Evolutionary conservation across 2,888 invertebrate genomes (phyloP), one percentile per base, ranked within the genome.

Genomic region (Tetranychus truncatus): DNA sequence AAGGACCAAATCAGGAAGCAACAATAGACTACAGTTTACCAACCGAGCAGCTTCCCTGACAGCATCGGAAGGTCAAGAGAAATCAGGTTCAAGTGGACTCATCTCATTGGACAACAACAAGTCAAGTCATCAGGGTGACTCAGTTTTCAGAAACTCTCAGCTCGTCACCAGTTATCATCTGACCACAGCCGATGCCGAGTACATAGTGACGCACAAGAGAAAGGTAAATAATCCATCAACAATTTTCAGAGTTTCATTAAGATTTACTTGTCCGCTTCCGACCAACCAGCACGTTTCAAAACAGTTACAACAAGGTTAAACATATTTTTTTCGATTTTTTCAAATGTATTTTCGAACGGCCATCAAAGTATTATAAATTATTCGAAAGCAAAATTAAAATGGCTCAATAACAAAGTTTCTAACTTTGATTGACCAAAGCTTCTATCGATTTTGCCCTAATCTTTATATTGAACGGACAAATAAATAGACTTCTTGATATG

Each of bases 181-280:
- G 34, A 20, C 18, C 20, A 20, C 66, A 18, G 18, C n/a, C 18
- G 21, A 73, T 20, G 73, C 45, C n/a, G 45, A 73, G 34, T 73
- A 73, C 2, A 73, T 73, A n/a, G 73, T 46, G 45, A 46, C 73
- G 6, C 24, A 73, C n/a, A 73, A 73, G 55, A 73, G 45, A 46
- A 73, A 73, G 73, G 73, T 73, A 46, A 73, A 8, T 20, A 66
- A 9, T 66, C 34, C 3, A 34, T 34, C 34, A 34, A 34, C 0
- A 34, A 34, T 34, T 34, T 34, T 34, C 3, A 34, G 34, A 34
- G 34, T 34, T 34, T 34, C 5, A 34, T 34, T 34, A 4, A 34
- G 34, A n/a, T 34, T 34, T 34, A 34, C 34, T 34, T 34, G 34
- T 4, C 3, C 5, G 3, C 34, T 34, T 34, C 34, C 0, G 34